Evolutionary conservation across 2,797 vertebrate species (phyloP), one percentile per base, ranked within the genome.

Genomic region (Hylomyscus alleni): DNA sequence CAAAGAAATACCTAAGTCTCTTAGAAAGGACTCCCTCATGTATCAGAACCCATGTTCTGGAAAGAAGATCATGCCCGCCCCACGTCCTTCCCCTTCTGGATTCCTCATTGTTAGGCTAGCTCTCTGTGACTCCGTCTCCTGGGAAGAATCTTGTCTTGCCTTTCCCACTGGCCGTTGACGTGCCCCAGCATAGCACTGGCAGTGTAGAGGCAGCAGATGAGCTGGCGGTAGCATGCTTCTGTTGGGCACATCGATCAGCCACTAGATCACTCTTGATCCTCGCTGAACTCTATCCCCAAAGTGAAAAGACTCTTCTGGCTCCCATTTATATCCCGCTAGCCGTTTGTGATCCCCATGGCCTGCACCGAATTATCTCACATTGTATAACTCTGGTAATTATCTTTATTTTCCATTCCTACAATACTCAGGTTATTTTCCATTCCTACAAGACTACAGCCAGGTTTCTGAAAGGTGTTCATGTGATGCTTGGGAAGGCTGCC

Each of bases 361-460:
- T 73, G 37, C 20, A 58, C 40, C 50, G 26, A 20, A 60, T 85
- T 29, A 31, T 62, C 93, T 83, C 9, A 9, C 3, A 1, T 7
- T n/a, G 20, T 47, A 5, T 14, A 40, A 92, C 87, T 89, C 95
- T 60, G 75, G 60, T 52, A 93, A 58, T 47, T 29, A 0, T 47
- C 78, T 73, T 92, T 37, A 77, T 72, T 93, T 95, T 78, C 88
- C 91, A 87, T 40, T 24, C 15, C 31, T 31, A 31, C 31, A 54
- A 24, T 60, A 54, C 54, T 80, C 2, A 1, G 84, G 50, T n/a
- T n/a, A n/a, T n/a, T n/a, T n/a, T n/a, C n/a, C n/a, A n/a, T n/a
- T n/a, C n/a, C n/a, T n/a, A n/a, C n/a, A n/a, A n/a, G n/a, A n/a
- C n/a, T 40, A 47, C 20, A 80, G 56, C 75, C 54, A 93, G 85